Percentiles rank a stretch among this genome's conserved stretches.
Evolutionary conservation across 2,888 invertebrate species (phyloP).

Genomic region (Caenorhabditis becei): DNA sequence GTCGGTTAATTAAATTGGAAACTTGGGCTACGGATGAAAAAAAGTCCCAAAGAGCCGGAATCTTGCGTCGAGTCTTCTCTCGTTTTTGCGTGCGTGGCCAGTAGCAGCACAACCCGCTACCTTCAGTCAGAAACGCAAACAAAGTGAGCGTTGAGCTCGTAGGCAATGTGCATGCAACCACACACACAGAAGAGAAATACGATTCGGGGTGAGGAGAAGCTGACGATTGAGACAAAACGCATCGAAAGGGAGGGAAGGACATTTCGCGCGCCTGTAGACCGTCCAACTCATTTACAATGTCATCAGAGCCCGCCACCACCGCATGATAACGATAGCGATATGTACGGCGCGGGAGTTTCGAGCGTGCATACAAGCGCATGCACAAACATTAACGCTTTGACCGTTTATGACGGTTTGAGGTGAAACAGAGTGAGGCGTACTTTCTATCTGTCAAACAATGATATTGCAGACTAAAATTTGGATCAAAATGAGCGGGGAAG

Average conservation of each 20-base stretch:
- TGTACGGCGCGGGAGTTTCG: slow-evolving; percentile 27
- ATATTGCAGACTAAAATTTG: slow-evolving; percentile 17
- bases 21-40: slow-evolving; percentile 9
- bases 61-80: slow-evolving; percentile 11
- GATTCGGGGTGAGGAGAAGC: slow-evolving; percentile 43
- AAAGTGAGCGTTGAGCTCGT: slow-evolving; percentile 58
- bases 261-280: slow-evolving; percentile 52
- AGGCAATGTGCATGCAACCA: slow-evolving; percentile 59
- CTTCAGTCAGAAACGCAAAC: slow-evolving; percentile 60
- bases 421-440: slow-evolving; percentile 15
- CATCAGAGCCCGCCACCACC: slow-evolving; percentile 11
- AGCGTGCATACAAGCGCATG: slow-evolving; percentile 36
- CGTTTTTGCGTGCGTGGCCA: slow-evolving; percentile 53
- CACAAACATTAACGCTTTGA: slow-evolving; percentile 48
- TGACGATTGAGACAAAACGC: slow-evolving; percentile 46
- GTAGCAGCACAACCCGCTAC: slow-evolving; percentile 54
- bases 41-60: slow-evolving; percentile 43
- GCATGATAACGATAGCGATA: slow-evolving; percentile 54
- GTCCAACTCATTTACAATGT: slow-evolving; percentile 56
- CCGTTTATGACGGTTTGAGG: slow-evolving; percentile 39
- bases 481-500: slow-evolving; percentile 2
- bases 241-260: slow-evolving; percentile 38
- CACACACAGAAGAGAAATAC: slow-evolving; percentile 51
- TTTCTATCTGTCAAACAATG: slow-evolving; percentile 13
- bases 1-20: slow-evolving; percentile 6